phyloP scores from a whole-genome alignment of 1,140 invertebrate species.

The Panagrolaimus sp. region DNA sequence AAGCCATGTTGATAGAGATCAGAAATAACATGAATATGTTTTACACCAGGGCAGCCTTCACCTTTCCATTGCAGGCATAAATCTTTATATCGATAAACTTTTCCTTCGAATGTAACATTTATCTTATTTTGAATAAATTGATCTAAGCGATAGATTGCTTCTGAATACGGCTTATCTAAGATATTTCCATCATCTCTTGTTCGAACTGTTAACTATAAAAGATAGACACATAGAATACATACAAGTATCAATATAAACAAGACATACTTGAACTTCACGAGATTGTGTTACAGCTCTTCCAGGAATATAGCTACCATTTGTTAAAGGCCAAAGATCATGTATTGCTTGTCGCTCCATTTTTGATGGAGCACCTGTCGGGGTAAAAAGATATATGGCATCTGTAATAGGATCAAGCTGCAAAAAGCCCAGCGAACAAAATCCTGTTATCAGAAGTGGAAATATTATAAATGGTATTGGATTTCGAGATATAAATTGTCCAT shows the following conservation, averaged over 20 bases:
- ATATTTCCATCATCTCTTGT: slow-evolving; percentile 52
- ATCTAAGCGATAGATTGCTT: slow-evolving; percentile 47
- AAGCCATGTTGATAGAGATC: slow-evolving; percentile 55
- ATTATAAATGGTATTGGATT: slow-evolving; percentile 51
- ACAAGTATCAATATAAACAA: background rate
- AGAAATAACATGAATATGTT: slow-evolving; percentile 48
- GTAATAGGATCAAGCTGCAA: slow-evolving; percentile 47
- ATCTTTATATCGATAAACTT: slow-evolving; percentile 46
- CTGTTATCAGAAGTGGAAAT: slow-evolving; percentile 50
- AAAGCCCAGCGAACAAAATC: slow-evolving; percentile 34
- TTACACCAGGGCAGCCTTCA: slow-evolving; percentile 52
- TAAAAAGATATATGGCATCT: slow-evolving; percentile 50
- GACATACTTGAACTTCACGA: slow-evolving; percentile 48
- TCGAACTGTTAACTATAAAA: slow-evolving; percentile 46
- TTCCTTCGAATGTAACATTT: slow-evolving; percentile 40
- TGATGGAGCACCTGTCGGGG: slow-evolving; percentile 21
- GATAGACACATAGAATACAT: background rate
- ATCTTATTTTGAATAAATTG: slow-evolving; percentile 47
- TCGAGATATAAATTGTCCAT: slow-evolving; percentile 44
- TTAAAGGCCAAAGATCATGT: slow-evolving; percentile 54
- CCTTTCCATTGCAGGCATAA: slow-evolving; percentile 40
- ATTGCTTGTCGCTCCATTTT: slow-evolving; percentile 49
- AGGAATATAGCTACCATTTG: slow-evolving; percentile 51
- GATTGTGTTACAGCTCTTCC: slow-evolving; percentile 55
- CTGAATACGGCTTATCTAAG: slow-evolving; percentile 48